Evolutionary conservation across 53 echinoderm and acorn worm species (phyloP).

Genomic region (Crossaster papposus): DNA sequence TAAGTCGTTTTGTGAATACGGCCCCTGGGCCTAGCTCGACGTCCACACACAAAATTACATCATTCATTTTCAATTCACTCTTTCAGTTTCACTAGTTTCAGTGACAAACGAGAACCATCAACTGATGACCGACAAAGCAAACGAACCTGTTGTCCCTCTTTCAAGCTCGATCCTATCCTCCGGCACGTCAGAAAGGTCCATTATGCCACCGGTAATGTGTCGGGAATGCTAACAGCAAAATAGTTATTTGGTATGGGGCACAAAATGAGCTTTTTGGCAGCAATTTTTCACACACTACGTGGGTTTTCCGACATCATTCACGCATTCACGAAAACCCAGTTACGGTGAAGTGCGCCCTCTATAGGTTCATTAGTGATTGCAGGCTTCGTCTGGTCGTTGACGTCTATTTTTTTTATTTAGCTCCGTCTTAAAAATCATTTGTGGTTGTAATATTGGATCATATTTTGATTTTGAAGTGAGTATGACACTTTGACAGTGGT

Average conservation of each 20-base stretch:
- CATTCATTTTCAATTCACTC: too few relatives aligned
- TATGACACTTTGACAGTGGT: too few relatives aligned
- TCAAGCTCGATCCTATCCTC: conserved; percentile 59
- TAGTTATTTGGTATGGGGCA: background rate
- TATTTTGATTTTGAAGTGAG: too few relatives aligned
- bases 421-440: too few relatives aligned
- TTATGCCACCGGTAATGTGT: background rate
- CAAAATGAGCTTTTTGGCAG: background rate
- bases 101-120: background rate
- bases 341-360: background rate
- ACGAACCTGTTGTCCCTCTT: conserved; percentile 59
- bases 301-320: background rate
- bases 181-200: conserved; percentile 41
- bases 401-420: too few relatives aligned
- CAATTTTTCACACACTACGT: background rate
- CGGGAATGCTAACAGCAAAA: background rate
- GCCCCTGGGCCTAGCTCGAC: too few relatives aligned
- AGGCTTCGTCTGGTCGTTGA: too few relatives aligned
- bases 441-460: too few relatives aligned
- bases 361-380: background rate
- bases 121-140: background rate
- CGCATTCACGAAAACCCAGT: too few relatives aligned
- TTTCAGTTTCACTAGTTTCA: background rate
- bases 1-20: too few relatives aligned
- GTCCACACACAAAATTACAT: too few relatives aligned